These are phyloP conservation scores for Caenorhabditis japonica DNA, from an alignment of 2,888 invertebrate species.

Conservation along the genomic window DNA sequence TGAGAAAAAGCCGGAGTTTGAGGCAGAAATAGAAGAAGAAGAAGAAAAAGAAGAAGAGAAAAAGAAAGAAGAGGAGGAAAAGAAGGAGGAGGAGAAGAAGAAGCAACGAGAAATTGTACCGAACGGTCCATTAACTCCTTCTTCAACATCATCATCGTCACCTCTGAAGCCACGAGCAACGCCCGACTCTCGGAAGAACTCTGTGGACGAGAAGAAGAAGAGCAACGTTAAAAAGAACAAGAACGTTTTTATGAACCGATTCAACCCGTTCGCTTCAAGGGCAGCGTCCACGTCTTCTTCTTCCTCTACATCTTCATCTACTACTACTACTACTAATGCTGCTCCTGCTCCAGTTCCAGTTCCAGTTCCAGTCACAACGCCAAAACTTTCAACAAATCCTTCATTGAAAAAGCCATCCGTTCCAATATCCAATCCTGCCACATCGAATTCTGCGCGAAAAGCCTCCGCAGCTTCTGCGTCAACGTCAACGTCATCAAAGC, in stretches of 20 bases:
- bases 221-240: constrained; percentile 9
- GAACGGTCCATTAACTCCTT: not conserved
- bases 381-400: too few relatives aligned
- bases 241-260: constrained; percentile 16
- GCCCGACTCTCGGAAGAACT: constrained; percentile 21
- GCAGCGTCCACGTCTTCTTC: not conserved
- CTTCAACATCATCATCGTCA: not conserved
- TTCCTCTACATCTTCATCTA: not conserved
- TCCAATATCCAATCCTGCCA: too few relatives aligned
- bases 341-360: not conserved
- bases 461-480: too few relatives aligned
- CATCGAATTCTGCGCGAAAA: too few relatives aligned
- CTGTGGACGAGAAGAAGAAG: constrained; percentile 26
- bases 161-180: constrained; percentile 3
- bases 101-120: not conserved
- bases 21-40: not conserved
- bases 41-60: not conserved
- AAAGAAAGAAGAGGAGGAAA: not conserved
- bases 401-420: too few relatives aligned
- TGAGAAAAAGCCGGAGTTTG: not conserved
- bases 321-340: not conserved
- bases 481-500: not conserved
- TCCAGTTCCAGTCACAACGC: not conserved
- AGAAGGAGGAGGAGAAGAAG: constrained; percentile 2
- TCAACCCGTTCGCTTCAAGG: constrained; percentile 35